These are phyloP conservation scores for Probaryconus sp. DNA, from an alignment of 1,140 invertebrate species.

Conservation along the genomic window DNA sequence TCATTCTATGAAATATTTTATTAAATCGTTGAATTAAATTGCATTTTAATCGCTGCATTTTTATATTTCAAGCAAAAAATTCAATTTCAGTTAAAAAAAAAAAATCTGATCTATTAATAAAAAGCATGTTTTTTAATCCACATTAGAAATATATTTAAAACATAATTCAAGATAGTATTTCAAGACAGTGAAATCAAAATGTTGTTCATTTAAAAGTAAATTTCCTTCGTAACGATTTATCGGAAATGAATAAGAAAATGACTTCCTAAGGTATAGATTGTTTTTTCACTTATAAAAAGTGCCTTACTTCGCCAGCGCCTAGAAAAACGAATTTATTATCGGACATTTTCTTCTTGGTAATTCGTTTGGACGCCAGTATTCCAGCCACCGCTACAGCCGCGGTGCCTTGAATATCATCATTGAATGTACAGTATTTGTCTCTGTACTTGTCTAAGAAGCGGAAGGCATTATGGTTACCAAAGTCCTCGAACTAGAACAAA, in stretches of 20 bases:
- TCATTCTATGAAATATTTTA: too few relatives aligned
- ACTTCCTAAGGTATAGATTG: constrained; percentile 18
- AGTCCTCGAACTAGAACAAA: constrained; percentile 93
- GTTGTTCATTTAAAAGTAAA: background rate
- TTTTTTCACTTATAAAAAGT: constrained; percentile 38
- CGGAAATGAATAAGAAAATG: constrained; percentile 47
- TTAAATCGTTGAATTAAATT: too few relatives aligned
- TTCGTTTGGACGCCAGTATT: constrained; percentile 87
- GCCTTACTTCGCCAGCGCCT: constrained; percentile 90
- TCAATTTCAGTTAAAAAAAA: too few relatives aligned
- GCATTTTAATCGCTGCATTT: too few relatives aligned
- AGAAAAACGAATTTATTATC: constrained; percentile 94
- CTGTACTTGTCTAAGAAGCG: constrained; percentile 93
- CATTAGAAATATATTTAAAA: too few relatives aligned
- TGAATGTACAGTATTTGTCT: constrained; percentile 94
- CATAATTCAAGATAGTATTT: too few relatives aligned
- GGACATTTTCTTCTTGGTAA: constrained; percentile 87
- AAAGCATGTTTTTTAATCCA: too few relatives aligned
- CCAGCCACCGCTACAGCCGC: constrained; percentile 95
- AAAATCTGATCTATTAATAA: too few relatives aligned
- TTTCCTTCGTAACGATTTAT: constrained; percentile 32
- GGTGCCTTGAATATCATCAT: constrained; percentile 98
- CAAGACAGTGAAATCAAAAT: too few relatives aligned
- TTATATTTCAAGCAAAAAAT: too few relatives aligned
- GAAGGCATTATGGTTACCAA: constrained; percentile 96